Evolutionary conservation across 2,797 vertebrate species (phyloP), one percentile per base, ranked within the genome.

Genomic region (Simalia tracyae): DNA sequence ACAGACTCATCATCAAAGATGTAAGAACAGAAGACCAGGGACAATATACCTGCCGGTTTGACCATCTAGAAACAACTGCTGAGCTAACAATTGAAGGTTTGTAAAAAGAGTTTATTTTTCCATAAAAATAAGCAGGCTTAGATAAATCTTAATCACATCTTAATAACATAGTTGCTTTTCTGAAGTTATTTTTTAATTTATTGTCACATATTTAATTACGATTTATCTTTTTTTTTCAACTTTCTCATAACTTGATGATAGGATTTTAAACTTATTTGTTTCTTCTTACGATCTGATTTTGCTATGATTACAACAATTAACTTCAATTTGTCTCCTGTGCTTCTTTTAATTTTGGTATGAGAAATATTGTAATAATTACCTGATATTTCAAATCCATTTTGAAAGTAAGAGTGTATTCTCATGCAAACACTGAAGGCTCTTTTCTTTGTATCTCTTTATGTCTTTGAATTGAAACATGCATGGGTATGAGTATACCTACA

Each of bases 51-150:
- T 99, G 99, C 98, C 98, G 96, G 93, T 98, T 98, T 96, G 98
- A 98, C 96, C 97, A 98, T 96, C 97, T 99, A 93, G 98, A 99
- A 97, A 99, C 99, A 59, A 97, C 98, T 0, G 98, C 99, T 86
- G 98, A 99, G 95, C 98, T 99, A 95, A 98, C 97, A 95, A 98
- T 99, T 11, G 99, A 99, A 99, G 99, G 99, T 99, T 98, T 96
- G 99, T 99, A 97, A 96, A 91, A 15, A 81, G 84, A 94, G 31
- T 0, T 24, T 92, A 89, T 89, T 28, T 95, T 92, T 91, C 92
- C 4, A 93, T 93, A 50, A 66, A 0, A 0, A 0, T 57, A 89
- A 10, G 90, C 63, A 1, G 63, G 11, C 86, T 93, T 93, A 88
- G 66, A 90, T 84, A 7, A 54, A 91, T 93, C 50, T 88, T 94